Conservation (phyloP, 2,797 vertebrate genomes). For the Streptopelia turtur region DNA sequence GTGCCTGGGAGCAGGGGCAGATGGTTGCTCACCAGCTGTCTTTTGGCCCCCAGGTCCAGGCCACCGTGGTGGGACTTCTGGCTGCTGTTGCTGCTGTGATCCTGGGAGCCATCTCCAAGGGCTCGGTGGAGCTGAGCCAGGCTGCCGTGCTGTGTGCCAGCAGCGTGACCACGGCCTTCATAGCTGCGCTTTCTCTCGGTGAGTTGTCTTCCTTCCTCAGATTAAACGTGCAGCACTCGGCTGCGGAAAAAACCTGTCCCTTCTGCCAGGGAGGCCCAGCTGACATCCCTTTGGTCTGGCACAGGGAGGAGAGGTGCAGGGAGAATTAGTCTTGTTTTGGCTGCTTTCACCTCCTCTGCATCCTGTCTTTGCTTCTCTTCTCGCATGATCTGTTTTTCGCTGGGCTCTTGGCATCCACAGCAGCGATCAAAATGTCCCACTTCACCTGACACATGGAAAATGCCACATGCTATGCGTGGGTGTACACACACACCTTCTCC, state of each 20-base stretch:
- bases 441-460: neutral
- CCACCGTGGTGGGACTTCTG: slow-evolving; percentile 93
- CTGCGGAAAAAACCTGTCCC: neutral
- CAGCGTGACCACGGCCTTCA: slow-evolving; percentile 91
- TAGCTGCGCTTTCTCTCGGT: slow-evolving; percentile 93
- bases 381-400: neutral
- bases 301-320: neutral
- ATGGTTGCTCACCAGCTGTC: neutral
- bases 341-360: neutral
- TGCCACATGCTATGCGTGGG: accelerated
- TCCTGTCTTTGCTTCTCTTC: neutral
- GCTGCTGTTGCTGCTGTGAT: slow-evolving; percentile 89
- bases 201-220: slow-evolving; percentile 24
- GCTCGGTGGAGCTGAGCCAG: slow-evolving; percentile 87
- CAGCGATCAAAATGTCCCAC: neutral
- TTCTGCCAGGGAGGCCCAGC: neutral
- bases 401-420: neutral
- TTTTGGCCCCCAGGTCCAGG: slow-evolving; percentile 86
- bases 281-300: neutral
- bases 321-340: neutral
- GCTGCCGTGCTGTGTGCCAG: slow-evolving; percentile 91
- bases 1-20: neutral
- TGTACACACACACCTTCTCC: neutral
- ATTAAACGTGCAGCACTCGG: neutral
- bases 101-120: slow-evolving; percentile 86